phyloP scores from a whole-genome alignment of 2,888 invertebrate genomes.

The Zaprionus bogoriensis region DNA sequence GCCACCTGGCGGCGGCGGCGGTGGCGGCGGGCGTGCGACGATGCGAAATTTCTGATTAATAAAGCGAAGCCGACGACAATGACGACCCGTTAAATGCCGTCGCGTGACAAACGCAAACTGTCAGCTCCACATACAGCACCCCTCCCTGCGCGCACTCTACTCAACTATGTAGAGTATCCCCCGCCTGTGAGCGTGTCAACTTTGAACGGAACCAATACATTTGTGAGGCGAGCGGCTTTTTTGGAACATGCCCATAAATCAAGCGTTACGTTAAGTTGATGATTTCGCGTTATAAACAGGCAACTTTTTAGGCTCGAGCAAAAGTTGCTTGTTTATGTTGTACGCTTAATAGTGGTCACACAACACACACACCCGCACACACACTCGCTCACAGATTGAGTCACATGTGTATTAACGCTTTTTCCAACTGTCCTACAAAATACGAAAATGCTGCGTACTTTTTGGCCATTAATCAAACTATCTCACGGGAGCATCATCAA shows the following conservation, averaged over 20 bases:
- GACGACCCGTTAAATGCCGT: slow-evolving; percentile 65
- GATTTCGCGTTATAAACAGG: slow-evolving; percentile 77
- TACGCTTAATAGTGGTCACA: slow-evolving; percentile 62
- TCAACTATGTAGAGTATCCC: too few species aligned
- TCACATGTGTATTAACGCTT: slow-evolving; percentile 64
- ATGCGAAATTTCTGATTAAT: slow-evolving; percentile 62
- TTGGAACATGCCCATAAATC: slow-evolving; percentile 65
- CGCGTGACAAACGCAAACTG: slow-evolving; percentile 76
- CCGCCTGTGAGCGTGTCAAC: slow-evolving; percentile 6
- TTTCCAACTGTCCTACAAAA: slow-evolving; percentile 49
- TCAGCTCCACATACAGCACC: slow-evolving; percentile 34
- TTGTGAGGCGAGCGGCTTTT: slow-evolving; percentile 36
- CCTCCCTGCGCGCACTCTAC: background rate
- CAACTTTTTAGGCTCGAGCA: slow-evolving; percentile 52
- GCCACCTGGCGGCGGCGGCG: slow-evolving; percentile 52
- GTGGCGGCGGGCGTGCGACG: too few species aligned
- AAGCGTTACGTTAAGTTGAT: slow-evolving; percentile 72
- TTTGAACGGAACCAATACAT: slow-evolving; percentile 77
- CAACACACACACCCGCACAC: slow-evolving; percentile 6
- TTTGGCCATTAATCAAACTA: slow-evolving; percentile 81
- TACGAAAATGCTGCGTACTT: slow-evolving; percentile 58
- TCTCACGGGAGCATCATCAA: slow-evolving; percentile 79
- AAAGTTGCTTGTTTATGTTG: slow-evolving; percentile 58
- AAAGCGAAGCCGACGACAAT: slow-evolving; percentile 51
- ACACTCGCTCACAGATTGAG: background rate